Conservation (phyloP, 2,113 vertebrate species). For the Epinephelus cyanopodus region DNA sequence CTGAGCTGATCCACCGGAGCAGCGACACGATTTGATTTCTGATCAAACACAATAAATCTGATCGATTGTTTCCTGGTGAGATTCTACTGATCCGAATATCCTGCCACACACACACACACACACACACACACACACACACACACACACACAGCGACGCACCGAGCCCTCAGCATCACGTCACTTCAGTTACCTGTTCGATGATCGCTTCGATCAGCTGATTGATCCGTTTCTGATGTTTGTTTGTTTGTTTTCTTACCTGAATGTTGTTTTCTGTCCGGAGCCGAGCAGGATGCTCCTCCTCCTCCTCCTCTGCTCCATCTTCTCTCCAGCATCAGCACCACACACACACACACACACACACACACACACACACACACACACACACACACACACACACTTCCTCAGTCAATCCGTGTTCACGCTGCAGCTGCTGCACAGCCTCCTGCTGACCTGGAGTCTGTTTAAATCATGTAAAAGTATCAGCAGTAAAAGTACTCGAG, state of each 20-base stretch:
- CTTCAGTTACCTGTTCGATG: not conserved
- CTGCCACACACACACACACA: not conserved
- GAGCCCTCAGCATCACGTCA: not conserved
- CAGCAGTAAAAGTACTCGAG: no score
- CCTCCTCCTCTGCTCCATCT: slow-evolving; percentile 63
- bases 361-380: slow-evolving; percentile 17
- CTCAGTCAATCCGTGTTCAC: not conserved
- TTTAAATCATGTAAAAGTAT: no score
- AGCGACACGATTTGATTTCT: not conserved
- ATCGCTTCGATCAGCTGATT: not conserved
- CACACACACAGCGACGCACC: not conserved
- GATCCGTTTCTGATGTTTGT: not conserved
- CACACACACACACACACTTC: slow-evolving; percentile 5
- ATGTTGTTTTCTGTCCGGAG: slow-evolving; percentile 51
- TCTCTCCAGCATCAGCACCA: slow-evolving; percentile 67
- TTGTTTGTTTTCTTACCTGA: slow-evolving; percentile 56
- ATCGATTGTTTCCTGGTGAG: not conserved
- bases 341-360: slow-evolving; percentile 4
- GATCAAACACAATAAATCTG: not conserved
- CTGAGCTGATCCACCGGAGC: not conserved
- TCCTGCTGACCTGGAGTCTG: slow-evolving; percentile 39
- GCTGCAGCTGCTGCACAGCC: slow-evolving; percentile 9
- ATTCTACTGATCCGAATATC: not conserved
- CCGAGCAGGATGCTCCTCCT: slow-evolving; percentile 40
- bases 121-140: not conserved